Conservation (phyloP, 2,113 vertebrate genomes). For the Dicrurus megarhynchus region DNA sequence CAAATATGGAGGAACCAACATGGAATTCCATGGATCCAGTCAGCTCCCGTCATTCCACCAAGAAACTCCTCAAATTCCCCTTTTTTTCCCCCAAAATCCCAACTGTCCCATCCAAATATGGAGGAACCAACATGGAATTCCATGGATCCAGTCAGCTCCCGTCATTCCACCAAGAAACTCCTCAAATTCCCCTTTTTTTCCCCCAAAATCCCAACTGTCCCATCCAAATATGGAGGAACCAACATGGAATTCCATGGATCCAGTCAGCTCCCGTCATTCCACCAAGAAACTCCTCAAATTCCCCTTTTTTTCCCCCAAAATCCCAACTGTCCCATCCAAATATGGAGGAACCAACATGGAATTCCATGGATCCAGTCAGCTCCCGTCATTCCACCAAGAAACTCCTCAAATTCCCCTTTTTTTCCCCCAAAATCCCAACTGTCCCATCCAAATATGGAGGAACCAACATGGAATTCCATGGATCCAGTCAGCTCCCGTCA, state of each 20-base stretch:
- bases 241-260: background rate
- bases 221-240: too few species aligned
- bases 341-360: too few species aligned
- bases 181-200: background rate
- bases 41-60: background rate
- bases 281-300: background rate
- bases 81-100: background rate
- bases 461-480: too few species aligned
- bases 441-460: too few species aligned
- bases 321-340: too few species aligned
- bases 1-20: background rate
- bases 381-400: background rate
- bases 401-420: background rate
- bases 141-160: background rate
- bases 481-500: too few species aligned
- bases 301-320: too few species aligned
- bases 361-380: background rate
- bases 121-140: background rate
- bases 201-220: too few species aligned
- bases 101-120: too few species aligned
- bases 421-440: too few species aligned
- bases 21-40: background rate
- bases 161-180: background rate
- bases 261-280: rapidly evolving
- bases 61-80: background rate